These are phyloP conservation scores for Drosophila teissieri DNA, from an alignment of 1,140 invertebrate genomes.

Conservation along the genomic window DNA sequence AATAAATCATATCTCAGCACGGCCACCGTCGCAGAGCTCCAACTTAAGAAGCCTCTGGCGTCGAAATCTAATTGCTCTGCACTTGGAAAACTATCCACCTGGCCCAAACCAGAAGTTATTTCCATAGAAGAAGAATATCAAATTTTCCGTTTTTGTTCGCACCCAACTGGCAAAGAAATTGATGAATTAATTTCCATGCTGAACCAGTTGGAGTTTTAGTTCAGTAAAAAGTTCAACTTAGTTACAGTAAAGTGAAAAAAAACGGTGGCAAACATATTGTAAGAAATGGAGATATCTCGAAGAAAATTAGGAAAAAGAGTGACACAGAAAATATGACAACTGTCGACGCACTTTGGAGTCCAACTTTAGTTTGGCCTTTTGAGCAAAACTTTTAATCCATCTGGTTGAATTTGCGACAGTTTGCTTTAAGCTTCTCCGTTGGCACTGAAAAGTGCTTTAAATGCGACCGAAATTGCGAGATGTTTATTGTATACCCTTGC, in stretches of 20 bases:
- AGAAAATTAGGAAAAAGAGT: slow-evolving; percentile 10
- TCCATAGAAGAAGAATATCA: slow-evolving; percentile 33
- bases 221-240: slow-evolving; percentile 42
- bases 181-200: slow-evolving; percentile 45
- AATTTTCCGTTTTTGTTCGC: slow-evolving; percentile 34
- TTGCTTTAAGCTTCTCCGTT: slow-evolving; percentile 52
- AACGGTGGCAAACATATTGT: slow-evolving; percentile 11
- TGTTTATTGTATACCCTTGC: slow-evolving; percentile 66
- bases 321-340: slow-evolving; percentile 53
- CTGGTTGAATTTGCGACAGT: slow-evolving; percentile 59
- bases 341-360: slow-evolving; percentile 47
- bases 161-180: slow-evolving; percentile 27
- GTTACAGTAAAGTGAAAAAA: slow-evolving; percentile 18
- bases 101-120: slow-evolving; percentile 7
- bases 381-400: slow-evolving; percentile 74
- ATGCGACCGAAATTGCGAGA: slow-evolving; percentile 23
- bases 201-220: slow-evolving; percentile 27
- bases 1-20: slow-evolving; percentile 24
- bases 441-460: slow-evolving; percentile 70
- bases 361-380: slow-evolving; percentile 54
- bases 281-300: slow-evolving; percentile 3
- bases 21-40: slow-evolving; percentile 1
- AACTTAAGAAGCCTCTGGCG: slow-evolving; percentile 21
- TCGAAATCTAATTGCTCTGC: slow-evolving; percentile 32
- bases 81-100: slow-evolving; percentile 26